Percentiles rank a stretch among this genome's conserved stretches.
Conservation (phyloP, 2,888 invertebrate genomes). For the Caenorhabditis zanzibari region DNA sequence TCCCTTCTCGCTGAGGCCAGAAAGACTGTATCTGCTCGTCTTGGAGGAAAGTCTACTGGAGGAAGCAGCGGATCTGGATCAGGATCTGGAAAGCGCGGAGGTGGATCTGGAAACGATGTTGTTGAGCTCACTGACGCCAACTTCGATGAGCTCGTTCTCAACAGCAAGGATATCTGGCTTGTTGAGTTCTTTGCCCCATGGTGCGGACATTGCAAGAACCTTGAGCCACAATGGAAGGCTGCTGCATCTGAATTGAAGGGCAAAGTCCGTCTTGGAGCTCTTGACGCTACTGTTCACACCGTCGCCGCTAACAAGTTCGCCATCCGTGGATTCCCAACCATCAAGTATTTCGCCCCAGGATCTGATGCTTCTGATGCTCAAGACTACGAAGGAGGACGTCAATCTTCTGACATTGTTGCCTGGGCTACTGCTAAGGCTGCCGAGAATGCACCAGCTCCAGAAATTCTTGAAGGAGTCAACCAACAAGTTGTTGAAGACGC, state of each 20-base stretch:
- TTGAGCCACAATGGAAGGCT: slow-evolving; percentile 96
- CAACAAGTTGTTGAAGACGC: slow-evolving; percentile 87
- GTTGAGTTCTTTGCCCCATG: slow-evolving; percentile 95
- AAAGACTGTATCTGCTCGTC: slow-evolving; percentile 85
- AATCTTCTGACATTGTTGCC: slow-evolving; percentile 91
- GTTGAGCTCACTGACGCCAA: slow-evolving; percentile 96
- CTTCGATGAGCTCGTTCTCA: slow-evolving; percentile 93
- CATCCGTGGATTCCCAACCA: slow-evolving; percentile 95
- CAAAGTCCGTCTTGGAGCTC: slow-evolving; percentile 91
- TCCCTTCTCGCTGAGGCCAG: slow-evolving; percentile 90
- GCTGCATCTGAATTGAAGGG: slow-evolving; percentile 96
- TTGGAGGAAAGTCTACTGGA: slow-evolving; percentile 75
- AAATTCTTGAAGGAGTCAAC: slow-evolving; percentile 88
- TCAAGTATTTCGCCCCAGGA: slow-evolving; percentile 89
- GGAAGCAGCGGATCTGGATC: slow-evolving; percentile 56
- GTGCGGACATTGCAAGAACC: slow-evolving; percentile 96
- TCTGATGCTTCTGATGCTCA: slow-evolving; percentile 85
- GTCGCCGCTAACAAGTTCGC: slow-evolving; percentile 90
- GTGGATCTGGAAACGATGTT: slow-evolving; percentile 86
- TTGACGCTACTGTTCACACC: slow-evolving; percentile 96
- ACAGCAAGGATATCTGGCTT: slow-evolving; percentile 96
- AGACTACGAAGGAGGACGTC: slow-evolving; percentile 95
- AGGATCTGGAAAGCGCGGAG: slow-evolving; percentile 65
- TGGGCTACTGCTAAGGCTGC: slow-evolving; percentile 88
- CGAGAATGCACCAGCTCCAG: slow-evolving; percentile 93